These are phyloP conservation scores for Lutjanus argentimaculatus DNA, from an alignment of 2,797 vertebrate genomes.

Conservation along the genomic window DNA sequence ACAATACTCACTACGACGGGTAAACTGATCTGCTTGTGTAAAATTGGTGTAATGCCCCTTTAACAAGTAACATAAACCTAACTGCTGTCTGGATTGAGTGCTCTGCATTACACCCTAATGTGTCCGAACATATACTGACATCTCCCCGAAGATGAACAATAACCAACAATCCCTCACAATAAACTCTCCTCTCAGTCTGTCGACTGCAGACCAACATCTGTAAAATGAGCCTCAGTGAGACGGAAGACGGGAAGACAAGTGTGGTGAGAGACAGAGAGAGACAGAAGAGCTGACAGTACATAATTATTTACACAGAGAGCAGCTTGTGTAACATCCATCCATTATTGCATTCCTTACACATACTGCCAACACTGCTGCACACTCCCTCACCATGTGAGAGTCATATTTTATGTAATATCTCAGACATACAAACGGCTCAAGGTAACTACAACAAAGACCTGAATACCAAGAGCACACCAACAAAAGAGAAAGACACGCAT, in stretches of 20 bases:
- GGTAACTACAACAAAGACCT: constrained; percentile 45
- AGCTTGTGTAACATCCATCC: constrained; percentile 65
- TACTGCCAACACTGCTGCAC: constrained; percentile 45
- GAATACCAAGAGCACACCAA: constrained; percentile 15
- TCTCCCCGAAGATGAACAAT: neutral
- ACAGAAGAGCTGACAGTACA: constrained; percentile 32
- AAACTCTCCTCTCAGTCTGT: neutral
- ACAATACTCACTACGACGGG: neutral
- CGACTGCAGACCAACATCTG: neutral
- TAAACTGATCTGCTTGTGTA: neutral
- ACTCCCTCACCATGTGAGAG: constrained; percentile 67
- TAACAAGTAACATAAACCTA: neutral
- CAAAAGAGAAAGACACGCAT: constrained; percentile 3
- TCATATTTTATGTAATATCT: constrained; percentile 75
- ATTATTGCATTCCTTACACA: constrained; percentile 50
- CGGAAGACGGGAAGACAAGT: neutral
- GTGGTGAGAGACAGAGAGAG: neutral
- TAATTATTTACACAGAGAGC: constrained; percentile 30
- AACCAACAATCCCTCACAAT: neutral
- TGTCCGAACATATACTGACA: constrained; percentile 7
- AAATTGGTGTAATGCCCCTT: constrained; percentile 9
- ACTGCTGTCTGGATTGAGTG: neutral
- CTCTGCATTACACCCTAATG: neutral
- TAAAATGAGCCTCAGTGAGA: constrained; percentile 1
- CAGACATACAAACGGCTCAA: constrained; percentile 52